Evolutionary conservation across 2,888 invertebrate genomes (phyloP).

Genomic region (Xestia xanthographa): DNA sequence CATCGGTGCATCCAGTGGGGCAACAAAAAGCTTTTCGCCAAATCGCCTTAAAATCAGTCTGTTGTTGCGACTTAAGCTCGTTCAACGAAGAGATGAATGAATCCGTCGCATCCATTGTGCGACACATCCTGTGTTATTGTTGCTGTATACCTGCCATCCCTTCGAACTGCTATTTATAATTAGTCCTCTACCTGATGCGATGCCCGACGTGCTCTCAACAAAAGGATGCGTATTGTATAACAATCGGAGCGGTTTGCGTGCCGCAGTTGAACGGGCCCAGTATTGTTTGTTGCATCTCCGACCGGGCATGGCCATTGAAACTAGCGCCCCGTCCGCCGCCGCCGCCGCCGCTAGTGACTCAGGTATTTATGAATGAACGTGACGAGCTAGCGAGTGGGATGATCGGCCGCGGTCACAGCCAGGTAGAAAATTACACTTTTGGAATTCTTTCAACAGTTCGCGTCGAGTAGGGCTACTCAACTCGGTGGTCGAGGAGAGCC

Average conservation of each 20-base stretch:
- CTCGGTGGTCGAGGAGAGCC: conserved; percentile 87
- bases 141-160: conserved; percentile 80
- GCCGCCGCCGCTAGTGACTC: conserved; percentile 74
- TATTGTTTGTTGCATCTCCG: conserved; percentile 77
- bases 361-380: conserved; percentile 91
- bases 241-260: conserved; percentile 82
- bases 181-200: conserved; percentile 86
- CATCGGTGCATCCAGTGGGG: conserved; percentile 2
- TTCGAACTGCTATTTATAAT: conserved; percentile 82
- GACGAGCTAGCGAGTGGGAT: conserved; percentile 84
- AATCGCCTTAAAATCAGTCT: conserved; percentile 54
- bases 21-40: conserved; percentile 38
- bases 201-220: conserved; percentile 82
- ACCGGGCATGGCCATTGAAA: conserved; percentile 73
- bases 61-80: conserved; percentile 45
- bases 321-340: conserved; percentile 69
- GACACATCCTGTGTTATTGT: conserved; percentile 87
- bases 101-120: conserved; percentile 73
- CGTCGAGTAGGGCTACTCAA: conserved; percentile 86
- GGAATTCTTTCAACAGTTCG: conserved; percentile 88
- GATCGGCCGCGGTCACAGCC: conserved; percentile 85
- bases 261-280: conserved; percentile 74
- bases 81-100: conserved; percentile 70
- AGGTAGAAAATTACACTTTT: conserved; percentile 90
- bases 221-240: conserved; percentile 83